Evolutionary conservation across 2,113 vertebrate species (phyloP).

Genomic region (Rousettus leschenaultii): DNA sequence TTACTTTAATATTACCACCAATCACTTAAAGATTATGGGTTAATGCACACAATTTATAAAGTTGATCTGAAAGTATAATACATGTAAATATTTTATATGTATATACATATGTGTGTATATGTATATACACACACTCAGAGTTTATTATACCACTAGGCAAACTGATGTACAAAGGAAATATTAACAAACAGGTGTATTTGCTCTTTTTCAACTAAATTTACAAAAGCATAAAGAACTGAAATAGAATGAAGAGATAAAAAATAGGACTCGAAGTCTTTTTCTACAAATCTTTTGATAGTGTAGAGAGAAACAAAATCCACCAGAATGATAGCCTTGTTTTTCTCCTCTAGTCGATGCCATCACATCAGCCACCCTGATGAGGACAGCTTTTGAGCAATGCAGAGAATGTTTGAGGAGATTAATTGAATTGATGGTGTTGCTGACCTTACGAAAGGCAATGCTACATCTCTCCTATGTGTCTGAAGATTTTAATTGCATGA

Average conservation of each 20-base stretch:
- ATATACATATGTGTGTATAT: background rate
- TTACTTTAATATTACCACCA: background rate
- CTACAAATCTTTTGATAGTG: background rate
- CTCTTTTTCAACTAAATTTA: background rate
- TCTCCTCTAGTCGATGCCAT: background rate
- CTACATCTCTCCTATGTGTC: slow-evolving; percentile 55
- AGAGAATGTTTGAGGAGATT: slow-evolving; percentile 45
- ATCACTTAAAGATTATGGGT: background rate
- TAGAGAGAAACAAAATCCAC: background rate
- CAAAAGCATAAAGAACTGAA: slow-evolving; percentile 28
- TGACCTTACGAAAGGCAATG: slow-evolving; percentile 62
- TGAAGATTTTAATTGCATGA: slow-evolving; percentile 68
- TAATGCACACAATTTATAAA: background rate
- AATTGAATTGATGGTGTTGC: slow-evolving; percentile 47
- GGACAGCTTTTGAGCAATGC: slow-evolving; percentile 40
- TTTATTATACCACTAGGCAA: background rate
- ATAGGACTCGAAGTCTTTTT: background rate
- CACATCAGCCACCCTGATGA: background rate
- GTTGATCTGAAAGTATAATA: background rate
- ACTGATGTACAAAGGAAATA: slow-evolving; percentile 13
- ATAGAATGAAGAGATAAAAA: background rate
- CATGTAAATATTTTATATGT: background rate
- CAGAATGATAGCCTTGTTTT: background rate
- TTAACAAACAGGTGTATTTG: background rate
- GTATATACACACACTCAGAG: no score